Percentiles rank a stretch among this genome's conserved stretches.
phyloP scores from a whole-genome alignment of 30 jellyfish, hydroid and myxozoan species.

The Chrysaora quinquecirrha region DNA sequence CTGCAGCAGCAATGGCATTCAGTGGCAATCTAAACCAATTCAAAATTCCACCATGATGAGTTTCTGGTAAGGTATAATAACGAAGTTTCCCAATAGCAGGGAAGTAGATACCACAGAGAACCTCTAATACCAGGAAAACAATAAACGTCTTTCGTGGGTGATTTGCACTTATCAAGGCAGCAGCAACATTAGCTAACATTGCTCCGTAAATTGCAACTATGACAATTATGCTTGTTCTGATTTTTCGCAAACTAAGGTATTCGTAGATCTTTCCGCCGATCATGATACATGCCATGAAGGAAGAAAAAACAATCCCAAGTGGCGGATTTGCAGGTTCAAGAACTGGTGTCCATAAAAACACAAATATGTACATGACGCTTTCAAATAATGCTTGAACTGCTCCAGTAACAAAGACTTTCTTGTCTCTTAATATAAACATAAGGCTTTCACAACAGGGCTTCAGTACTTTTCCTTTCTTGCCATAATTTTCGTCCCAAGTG shows the following conservation, averaged over 20 bases:
- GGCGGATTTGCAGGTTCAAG: conserved; percentile 93
- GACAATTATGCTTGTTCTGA: conserved; percentile 46
- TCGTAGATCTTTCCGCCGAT: conserved; percentile 80
- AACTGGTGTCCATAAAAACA: conserved; percentile 97
- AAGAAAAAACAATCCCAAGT: conserved; percentile 89
- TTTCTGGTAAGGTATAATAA: conserved; percentile 73
- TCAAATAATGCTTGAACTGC: conserved; percentile 96
- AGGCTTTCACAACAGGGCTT: conserved; percentile 90
- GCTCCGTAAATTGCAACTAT: conserved; percentile 75
- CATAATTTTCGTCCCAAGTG: conserved; percentile 91
- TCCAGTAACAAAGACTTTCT: conserved; percentile 77
- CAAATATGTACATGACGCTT: conserved; percentile 95
- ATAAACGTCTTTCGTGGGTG: conserved; percentile 86
- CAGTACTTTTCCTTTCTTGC: conserved; percentile 75
- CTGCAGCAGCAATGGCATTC: conserved; percentile 89
- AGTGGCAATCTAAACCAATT: conserved; percentile 96
- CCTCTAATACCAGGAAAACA: conserved; percentile 75
- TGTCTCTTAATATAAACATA: conserved; percentile 58
- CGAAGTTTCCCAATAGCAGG: conserved; percentile 90
- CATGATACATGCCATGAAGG: conserved; percentile 93
- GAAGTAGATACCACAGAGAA: conserved; percentile 90
- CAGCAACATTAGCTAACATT: conserved; percentile 84
- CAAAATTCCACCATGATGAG: conserved; percentile 82
- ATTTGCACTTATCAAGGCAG: conserved; percentile 89
- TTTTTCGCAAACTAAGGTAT: conserved; percentile 21